Evolutionary conservation across 1,140 invertebrate species (phyloP), one percentile per base, ranked within the genome.

Genomic region (Pseudoatta argentina): DNA sequence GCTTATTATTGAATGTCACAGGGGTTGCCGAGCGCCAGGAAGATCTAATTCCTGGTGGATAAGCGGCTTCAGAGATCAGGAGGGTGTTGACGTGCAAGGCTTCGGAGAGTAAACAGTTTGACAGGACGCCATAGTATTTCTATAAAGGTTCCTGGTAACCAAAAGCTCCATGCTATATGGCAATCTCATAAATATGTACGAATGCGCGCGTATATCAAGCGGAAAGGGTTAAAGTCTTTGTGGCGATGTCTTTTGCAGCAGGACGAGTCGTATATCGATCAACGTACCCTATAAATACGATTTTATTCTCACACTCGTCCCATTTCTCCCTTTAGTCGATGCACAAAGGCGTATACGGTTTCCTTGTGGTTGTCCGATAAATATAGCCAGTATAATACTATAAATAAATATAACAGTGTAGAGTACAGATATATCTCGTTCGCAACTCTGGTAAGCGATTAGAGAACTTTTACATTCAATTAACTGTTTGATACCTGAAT

Each of bases 111-210:
- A 92, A 91, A 88, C 81, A 88, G 61, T 91, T 90, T 91, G 87
- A 91, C 81, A 91, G 85, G 66, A 85, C 34, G 27, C 82, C 30
- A 66, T 79, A 69, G 79, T 44, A 86, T 92, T 91, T 91, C 88
- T 85, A 88, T 67, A 39, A 86, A 64, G 66, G 63, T 55, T 73
- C 39, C 21, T 39, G 55, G 67, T 64, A 69, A 67, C 63, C 69
- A 59, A 91, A 89, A 86, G 39, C 77, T 86, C 27, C 51, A 8
- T 44, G 67, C 59, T 75, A 51, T 30, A 55, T 57, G 75, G 61
- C 77, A 57, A 86, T 34, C 86, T 92, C 89, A 91, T 92, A 91
- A 92, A 92, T 92, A 91, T 92, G 83, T 91, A 92, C 16, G 73
- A 86, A 86, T 61, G 55, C 53, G 86, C 85, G 63, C 85, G 67